Base-by-base conservation (phyloP, 2,113 vertebrate genomes). In the Coreoperca whiteheadi region DNA sequence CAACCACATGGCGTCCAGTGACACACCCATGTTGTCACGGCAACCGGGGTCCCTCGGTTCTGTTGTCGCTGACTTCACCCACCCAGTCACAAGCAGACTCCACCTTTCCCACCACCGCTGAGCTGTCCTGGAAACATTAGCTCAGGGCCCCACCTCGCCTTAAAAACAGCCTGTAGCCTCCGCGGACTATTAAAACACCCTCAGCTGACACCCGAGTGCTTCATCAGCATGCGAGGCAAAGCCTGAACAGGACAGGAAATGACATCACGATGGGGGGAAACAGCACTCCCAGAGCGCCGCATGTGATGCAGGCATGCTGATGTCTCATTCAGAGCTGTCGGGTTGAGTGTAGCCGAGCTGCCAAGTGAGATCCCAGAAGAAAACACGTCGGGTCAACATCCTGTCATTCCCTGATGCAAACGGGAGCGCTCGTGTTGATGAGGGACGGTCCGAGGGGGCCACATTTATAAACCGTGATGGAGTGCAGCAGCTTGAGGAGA, bases 81-180 rank as follows among this genome's bases (percentile, higher is more conserved):
- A 8, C 75, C 75, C 77, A 48, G 50, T 67, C 82, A 8, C 34
- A 41, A 20, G 18, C 46, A 51, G 8, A 34, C 89, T 73, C 87
- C 90, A 81, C 89, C 89, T 87, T 78, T 89, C 82, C 14, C 59
- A 20, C 18, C 23, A 21, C 57, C 25, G 28, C 76, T 70, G 82
- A 72, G 61, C 70, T 6, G 53, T 57, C 18, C 75, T 85, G 86
- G 86, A 89, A 91, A 93, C 91, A 89, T 89, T 79, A 85, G 82
- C 81, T 90, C 90, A 2, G 50, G 28, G 41, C 65, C 82, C 70
- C 74, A 68, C 86, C 79, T 86, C 69, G 1, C 67, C 81, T 56
- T 57, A 41, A 37, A 90, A 90, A 83, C 84, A 75, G 25, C 34
- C 46, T 0, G 8, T 43, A 34, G 82, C 81, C 89, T 69, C 83